Evolutionary conservation across 2,113 vertebrate genomes (phyloP), one percentile per base, ranked within the genome.

Genomic region (Cathartes aura): DNA sequence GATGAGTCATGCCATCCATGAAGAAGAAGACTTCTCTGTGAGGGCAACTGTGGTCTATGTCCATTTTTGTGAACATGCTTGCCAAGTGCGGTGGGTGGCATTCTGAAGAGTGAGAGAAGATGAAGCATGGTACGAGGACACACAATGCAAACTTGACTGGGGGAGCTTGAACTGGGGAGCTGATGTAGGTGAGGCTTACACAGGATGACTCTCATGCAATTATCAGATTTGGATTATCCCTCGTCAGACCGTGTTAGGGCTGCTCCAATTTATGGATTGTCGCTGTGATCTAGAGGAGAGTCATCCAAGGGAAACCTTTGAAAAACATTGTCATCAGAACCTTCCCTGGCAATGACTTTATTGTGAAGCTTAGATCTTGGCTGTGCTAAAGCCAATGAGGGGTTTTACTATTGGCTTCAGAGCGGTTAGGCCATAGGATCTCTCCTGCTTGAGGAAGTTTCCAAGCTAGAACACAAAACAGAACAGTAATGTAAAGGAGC

Each of bases 61-160:
- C 8, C 2, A 6, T 55, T 66, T 88, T n/a, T 42, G 26, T n/a
- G 82, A 74, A 8, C 5, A 1, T 3, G 8, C 29, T 73, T 45
- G 19, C n/a, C 26, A 32, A 32, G 14, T 8, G 36, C 3, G 3
- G 18, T 21, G 30, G 18, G 29, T 34, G 38, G 12, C 11, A n/a
- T 29, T 32, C 2, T 22, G 23, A 30, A 80, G 40, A 50, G 21
- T 13, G 36, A 71, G 24, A 48, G 38, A 10, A 68, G 34, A 29
- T 9, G 29, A 53, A 32, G 21, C 14, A 8, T 2, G 9, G 32
- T 32, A 17, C 0, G 0, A 91, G 12, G 34, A 24, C 32, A 20
- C 0, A 1, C 11, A n/a, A 9, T 4, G 27, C 12, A 47, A 75
- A 10, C 18, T 63, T 2, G 0, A 4, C 50, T 63, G 1, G 3